Conservation (phyloP, 2,797 vertebrate genomes). For the Heterohyrax brucei region DNA sequence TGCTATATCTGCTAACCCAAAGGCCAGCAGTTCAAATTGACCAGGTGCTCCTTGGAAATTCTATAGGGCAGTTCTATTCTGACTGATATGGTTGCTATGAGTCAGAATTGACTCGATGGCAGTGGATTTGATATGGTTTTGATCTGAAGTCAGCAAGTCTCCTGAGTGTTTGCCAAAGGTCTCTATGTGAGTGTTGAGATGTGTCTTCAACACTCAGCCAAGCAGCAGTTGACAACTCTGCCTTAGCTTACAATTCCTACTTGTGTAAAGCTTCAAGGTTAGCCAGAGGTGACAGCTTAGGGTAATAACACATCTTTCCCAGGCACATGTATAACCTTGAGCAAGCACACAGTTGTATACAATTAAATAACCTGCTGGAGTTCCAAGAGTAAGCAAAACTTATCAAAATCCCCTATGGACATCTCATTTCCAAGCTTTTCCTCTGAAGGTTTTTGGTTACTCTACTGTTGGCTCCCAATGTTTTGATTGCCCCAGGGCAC, state of each 20-base stretch:
- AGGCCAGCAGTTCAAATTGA: no score
- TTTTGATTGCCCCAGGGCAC: background rate
- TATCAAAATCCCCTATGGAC: background rate
- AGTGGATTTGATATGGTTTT: no score
- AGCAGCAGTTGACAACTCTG: background rate
- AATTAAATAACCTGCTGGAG: background rate
- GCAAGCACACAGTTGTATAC: background rate
- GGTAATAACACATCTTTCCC: background rate
- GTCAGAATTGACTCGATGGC: no score
- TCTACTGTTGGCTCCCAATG: background rate
- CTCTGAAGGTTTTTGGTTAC: background rate
- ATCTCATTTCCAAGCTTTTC: background rate
- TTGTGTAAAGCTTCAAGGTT: background rate
- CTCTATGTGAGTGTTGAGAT: background rate
- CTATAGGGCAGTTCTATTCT: no score
- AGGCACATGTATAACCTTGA: background rate
- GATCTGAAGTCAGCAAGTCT: background rate
- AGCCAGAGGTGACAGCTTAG: background rate
- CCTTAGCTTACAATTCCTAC: background rate
- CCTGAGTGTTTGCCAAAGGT: background rate
- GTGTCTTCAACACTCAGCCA: background rate
- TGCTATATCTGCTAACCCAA: no score
- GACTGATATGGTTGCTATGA: no score
- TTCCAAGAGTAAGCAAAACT: background rate
- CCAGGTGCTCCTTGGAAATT: no score